Base-by-base conservation (phyloP, 2,888 invertebrate species). In the Auanema freiburgensis region DNA sequence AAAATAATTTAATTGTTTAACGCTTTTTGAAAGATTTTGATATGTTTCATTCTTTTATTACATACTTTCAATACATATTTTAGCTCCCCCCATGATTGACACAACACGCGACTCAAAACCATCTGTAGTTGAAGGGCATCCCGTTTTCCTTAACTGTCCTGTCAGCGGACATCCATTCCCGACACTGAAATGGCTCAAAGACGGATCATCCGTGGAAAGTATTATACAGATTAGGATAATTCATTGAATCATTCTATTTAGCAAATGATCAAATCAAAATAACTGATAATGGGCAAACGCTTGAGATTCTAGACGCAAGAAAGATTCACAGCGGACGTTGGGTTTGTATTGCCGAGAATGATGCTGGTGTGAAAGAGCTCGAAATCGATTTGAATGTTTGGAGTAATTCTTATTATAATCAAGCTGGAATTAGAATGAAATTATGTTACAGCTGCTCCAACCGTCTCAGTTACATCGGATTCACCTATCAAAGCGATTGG, bases 41-140 rank as follows among this genome's bases (percentile, higher is more conserved):
- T n/a, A n/a, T n/a, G n/a, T n/a, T n/a, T n/a, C n/a, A n/a, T n/a
- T n/a, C n/a, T n/a, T n/a, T n/a, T n/a, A n/a, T n/a, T n/a, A n/a
- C n/a, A n/a, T n/a, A n/a, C n/a, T n/a, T n/a, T n/a, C n/a, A n/a
- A n/a, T n/a, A 33, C 4, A 5, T 18, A 46, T 16, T 79, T 63
- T 69, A 86, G 86, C 86, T 0, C 84, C 85, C 2, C 85, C 86
- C 0, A 72, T 79, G 24, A 84, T 87, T 54, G 85, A 86, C 51
- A 72, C 79, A 3, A 79, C 84, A 0, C 79, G 83, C 18, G 83
- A 84, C n/a, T 61, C 65, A 1, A 69, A 77, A 12, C 84, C 84
- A 1, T 80, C 80, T 42, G 85, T 85, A 4, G 66, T 77, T 6
- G 64, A 74, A 42, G 81, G 80, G 16, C 74, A 74, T 12, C 70